These are phyloP conservation scores for Pyrocephalus nanus DNA, from an alignment of 2,797 vertebrate species.

Conservation along the genomic window DNA sequence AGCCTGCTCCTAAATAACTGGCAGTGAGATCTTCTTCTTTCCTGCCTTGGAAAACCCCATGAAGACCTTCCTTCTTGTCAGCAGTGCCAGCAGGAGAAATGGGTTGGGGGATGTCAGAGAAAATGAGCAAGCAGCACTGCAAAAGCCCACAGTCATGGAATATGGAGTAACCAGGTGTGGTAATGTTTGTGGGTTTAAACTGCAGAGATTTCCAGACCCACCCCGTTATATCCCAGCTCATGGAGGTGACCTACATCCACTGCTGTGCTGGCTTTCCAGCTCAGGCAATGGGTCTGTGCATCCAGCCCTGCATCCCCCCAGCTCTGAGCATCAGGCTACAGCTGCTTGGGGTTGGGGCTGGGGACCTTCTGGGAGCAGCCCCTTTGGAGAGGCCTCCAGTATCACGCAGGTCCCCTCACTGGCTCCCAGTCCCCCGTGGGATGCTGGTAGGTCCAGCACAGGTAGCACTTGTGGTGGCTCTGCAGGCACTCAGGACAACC, in stretches of 20 bases:
- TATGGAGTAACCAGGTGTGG: not conserved
- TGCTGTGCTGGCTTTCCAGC: not conserved
- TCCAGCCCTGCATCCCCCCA: not conserved
- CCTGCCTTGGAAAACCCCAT: not conserved
- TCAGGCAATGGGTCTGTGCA: not conserved
- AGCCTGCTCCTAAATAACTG: not conserved
- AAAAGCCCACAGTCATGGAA: not conserved
- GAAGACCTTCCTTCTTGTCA: not conserved
- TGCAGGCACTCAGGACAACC: not conserved
- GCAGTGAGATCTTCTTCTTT: not conserved
- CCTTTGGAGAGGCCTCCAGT: not conserved
- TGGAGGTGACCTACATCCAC: not conserved
- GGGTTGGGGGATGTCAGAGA: rapidly evolving
- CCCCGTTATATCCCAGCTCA: not conserved
- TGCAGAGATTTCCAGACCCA: not conserved
- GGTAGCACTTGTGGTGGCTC: not conserved
- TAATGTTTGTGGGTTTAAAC: not conserved
- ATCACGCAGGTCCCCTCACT: not conserved
- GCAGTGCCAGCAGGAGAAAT: not conserved
- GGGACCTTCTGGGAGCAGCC: not conserved
- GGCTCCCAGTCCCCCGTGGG: not conserved
- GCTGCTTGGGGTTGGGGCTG: not conserved
- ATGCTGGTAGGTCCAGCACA: not conserved
- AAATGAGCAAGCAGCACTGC: not conserved
- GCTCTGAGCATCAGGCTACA: not conserved